Evolutionary conservation across 2,797 vertebrate genomes (phyloP).

Genomic region (Anniella stebbinsi): DNA sequence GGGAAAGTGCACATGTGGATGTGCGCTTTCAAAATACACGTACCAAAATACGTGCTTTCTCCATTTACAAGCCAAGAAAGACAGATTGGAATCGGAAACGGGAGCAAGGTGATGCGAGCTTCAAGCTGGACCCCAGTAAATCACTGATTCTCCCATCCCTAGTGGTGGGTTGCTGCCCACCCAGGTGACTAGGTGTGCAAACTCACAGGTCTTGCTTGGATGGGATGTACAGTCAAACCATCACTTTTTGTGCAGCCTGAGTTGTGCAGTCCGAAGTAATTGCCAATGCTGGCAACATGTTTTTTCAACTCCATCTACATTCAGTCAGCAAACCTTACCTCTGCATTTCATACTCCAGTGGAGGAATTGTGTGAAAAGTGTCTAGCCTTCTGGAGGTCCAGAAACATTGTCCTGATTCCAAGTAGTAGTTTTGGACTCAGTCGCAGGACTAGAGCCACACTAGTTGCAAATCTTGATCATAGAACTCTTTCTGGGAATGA

Average conservation of each 20-base stretch:
- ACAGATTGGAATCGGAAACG: too few relatives aligned
- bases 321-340: not conserved
- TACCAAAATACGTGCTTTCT: too few relatives aligned
- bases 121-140: too few relatives aligned
- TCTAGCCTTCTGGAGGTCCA: not conserved
- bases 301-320: not conserved
- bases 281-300: not conserved
- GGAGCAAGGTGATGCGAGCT: too few relatives aligned
- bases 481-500: not conserved
- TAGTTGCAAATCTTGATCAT: not conserved
- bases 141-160: too few relatives aligned
- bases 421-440: not conserved
- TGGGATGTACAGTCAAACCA: not conserved
- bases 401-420: not conserved
- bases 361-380: not conserved
- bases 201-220: not conserved
- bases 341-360: not conserved
- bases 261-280: not conserved
- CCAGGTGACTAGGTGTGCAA: not conserved
- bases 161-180: not conserved
- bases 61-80: too few relatives aligned
- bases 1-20: too few relatives aligned
- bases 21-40: too few relatives aligned
- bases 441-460: too few relatives aligned
- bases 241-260: not conserved